phyloP scores from a whole-genome alignment of 2,888 invertebrate genomes.

The Meandrusa payeni region DNA sequence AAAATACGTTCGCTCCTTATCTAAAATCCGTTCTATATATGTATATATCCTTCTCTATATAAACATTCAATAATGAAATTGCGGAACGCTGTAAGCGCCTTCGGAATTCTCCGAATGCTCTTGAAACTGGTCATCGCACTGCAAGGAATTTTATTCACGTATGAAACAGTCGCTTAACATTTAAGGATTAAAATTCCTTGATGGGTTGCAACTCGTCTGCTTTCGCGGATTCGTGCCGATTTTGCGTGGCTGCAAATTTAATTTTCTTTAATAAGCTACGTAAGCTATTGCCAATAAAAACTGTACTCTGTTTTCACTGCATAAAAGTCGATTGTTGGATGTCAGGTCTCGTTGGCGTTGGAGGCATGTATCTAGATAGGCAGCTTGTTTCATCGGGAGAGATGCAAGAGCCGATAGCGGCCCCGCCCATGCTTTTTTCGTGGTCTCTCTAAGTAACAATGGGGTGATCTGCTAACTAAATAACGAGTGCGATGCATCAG shows the following conservation, averaged over 20 bases:
- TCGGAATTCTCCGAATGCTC: conserved; percentile 38
- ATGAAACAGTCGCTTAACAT: conserved; percentile 38
- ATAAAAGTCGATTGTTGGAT: conserved; percentile 35
- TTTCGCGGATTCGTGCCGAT: conserved; percentile 63
- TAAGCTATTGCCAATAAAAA: conserved; percentile 32
- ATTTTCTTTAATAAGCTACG: conserved; percentile 77
- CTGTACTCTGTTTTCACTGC: conserved; percentile 34
- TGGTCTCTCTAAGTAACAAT: conserved; percentile 76
- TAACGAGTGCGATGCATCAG: conserved; percentile 68
- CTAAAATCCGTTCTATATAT: conserved; percentile 75
- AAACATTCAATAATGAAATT: conserved; percentile 50
- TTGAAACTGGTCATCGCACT: conserved; percentile 25
- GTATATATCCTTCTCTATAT: conserved; percentile 71
- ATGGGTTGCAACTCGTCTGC: conserved; percentile 42
- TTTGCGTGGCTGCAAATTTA: conserved; percentile 76
- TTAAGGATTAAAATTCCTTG: conserved; percentile 53
- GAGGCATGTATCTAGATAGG: conserved; percentile 73
- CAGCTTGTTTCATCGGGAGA: conserved; percentile 70
- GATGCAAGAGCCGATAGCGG: conserved; percentile 63
- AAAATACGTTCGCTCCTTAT: conserved; percentile 76
- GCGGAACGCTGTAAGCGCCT: conserved; percentile 41
- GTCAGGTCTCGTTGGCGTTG: conserved; percentile 44
- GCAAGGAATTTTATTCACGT: conserved; percentile 31
- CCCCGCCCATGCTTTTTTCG: conserved; percentile 80
- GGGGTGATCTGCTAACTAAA: conserved; percentile 79